Percentiles rank a stretch among this genome's conserved stretches.
phyloP scores from a whole-genome alignment of 2,888 invertebrate species.

The Cephus runcator region DNA sequence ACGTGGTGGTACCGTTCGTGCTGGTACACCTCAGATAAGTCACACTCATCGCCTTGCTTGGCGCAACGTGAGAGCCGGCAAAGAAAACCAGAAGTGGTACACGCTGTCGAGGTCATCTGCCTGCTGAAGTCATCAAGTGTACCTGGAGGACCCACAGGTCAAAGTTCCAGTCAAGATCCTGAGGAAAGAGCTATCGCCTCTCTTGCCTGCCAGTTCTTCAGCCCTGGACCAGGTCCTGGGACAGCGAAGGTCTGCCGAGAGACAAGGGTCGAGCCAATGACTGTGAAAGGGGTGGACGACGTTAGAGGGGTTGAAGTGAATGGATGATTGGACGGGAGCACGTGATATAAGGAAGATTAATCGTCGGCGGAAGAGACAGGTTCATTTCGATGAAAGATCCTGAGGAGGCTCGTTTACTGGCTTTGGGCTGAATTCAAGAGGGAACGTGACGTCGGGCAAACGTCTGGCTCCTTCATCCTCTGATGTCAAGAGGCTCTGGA shows the following conservation, averaged over 20 bases:
- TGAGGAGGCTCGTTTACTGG: neutral
- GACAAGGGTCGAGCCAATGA: neutral
- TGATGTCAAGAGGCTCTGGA: neutral
- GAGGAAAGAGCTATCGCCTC: neutral
- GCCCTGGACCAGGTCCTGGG: neutral
- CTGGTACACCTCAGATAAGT: neutral
- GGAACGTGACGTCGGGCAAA: neutral
- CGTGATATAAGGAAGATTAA: neutral
- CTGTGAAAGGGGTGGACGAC: neutral
- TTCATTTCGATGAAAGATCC: neutral
- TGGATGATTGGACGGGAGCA: neutral
- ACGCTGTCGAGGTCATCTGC: neutral
- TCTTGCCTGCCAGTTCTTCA: neutral
- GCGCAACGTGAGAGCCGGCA: neutral
- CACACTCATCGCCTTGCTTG: neutral
- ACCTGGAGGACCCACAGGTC: neutral
- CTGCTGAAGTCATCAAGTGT: neutral
- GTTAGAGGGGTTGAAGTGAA: neutral
- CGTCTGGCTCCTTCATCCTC: neutral
- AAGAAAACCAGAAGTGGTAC: neutral
- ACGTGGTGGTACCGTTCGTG: neutral
- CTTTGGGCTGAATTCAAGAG: neutral
- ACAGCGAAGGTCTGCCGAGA: neutral
- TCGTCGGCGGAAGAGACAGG: neutral
- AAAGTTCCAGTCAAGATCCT: neutral